Evolutionary conservation across 1,140 invertebrate species (phyloP).

Genomic region (Delia radicum): DNA sequence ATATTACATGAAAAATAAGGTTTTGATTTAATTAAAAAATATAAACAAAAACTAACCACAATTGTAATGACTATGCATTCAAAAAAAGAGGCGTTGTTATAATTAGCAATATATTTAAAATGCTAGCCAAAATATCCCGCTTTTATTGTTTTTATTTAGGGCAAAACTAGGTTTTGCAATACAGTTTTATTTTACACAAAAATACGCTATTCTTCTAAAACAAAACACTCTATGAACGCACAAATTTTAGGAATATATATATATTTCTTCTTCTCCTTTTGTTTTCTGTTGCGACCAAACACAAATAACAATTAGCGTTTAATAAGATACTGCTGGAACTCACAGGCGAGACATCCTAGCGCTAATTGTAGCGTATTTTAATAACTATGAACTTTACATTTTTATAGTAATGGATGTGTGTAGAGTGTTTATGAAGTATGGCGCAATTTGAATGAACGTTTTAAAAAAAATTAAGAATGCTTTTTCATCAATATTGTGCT

Average conservation of each 20-base stretch:
- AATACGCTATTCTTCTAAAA: not conserved
- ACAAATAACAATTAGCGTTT: not conserved
- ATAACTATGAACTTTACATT: too few species aligned
- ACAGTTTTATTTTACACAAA: not conserved
- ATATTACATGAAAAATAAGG: not conserved
- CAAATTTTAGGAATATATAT: not conserved
- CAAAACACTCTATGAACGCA: not conserved
- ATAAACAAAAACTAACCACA: not conserved
- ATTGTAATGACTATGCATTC: constrained; percentile 1
- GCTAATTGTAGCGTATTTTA: not conserved
- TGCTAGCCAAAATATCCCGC: not conserved
- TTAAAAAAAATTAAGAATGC: not conserved
- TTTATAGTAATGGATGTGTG: not conserved
- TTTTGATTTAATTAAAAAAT: not conserved
- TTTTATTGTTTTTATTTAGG: not conserved
- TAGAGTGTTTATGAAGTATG: not conserved
- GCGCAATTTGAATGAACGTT: too few species aligned
- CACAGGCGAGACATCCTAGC: constrained; percentile 1
- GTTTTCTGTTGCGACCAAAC: not conserved
- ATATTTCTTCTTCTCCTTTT: not conserved
- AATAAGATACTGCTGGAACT: constrained; percentile 11
- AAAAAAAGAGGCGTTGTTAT: not conserved
- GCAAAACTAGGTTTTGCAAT: not conserved
- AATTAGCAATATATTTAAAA: not conserved
- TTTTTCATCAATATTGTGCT: constrained; percentile 18